phyloP scores from a whole-genome alignment of 2,113 vertebrate genomes.

The Crotalus helleri region DNA sequence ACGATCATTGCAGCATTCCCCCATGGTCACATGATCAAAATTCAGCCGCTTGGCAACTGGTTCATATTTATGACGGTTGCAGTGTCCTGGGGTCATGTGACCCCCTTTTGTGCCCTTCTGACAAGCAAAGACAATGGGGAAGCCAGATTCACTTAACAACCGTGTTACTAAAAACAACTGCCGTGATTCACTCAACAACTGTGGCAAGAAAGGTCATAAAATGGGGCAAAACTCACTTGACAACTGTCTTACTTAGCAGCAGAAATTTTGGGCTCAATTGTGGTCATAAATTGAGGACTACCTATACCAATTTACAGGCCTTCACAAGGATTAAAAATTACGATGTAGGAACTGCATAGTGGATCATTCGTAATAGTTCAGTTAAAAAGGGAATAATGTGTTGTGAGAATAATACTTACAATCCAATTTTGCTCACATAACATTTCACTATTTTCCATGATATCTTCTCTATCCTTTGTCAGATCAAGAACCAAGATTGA shows the following conservation, averaged over 20 bases:
- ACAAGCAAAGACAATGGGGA: background rate
- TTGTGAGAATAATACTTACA: background rate
- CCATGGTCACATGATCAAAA: background rate
- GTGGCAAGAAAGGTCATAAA: background rate
- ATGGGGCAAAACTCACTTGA: background rate
- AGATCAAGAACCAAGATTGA: conserved; percentile 11
- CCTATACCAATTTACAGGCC: background rate
- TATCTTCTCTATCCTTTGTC: conserved; percentile 5
- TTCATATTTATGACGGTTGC: background rate
- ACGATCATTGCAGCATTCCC: background rate
- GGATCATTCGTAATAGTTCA: background rate
- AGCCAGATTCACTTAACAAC: background rate
- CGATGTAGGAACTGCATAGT: background rate
- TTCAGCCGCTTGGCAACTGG: background rate
- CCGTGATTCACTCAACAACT: background rate
- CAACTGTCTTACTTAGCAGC: background rate
- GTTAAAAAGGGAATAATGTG: background rate
- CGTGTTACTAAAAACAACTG: background rate
- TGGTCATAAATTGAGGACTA: background rate
- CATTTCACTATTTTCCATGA: conserved; percentile 34
- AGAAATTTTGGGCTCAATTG: background rate
- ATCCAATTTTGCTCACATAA: conserved; percentile 19
- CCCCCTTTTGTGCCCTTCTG: background rate
- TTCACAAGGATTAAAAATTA: background rate
- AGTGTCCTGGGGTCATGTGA: background rate